Evolutionary conservation across 1,140 invertebrate genomes (phyloP).

Genomic region (Calliphora vicina): DNA sequence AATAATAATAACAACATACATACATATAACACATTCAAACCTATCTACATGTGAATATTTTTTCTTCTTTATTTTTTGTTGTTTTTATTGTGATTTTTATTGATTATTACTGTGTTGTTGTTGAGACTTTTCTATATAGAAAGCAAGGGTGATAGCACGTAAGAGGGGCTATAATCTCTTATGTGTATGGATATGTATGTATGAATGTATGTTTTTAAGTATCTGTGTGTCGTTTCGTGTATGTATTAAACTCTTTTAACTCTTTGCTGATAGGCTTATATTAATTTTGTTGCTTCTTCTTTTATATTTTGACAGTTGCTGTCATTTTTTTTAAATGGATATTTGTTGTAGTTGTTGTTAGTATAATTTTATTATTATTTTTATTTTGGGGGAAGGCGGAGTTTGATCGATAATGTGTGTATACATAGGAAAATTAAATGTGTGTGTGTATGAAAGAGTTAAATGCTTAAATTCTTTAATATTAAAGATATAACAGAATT

Average conservation of each 20-base stretch:
- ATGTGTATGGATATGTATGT: background rate
- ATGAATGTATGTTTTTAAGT: background rate
- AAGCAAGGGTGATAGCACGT: background rate
- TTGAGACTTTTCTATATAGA: no score
- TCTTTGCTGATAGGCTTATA: constrained; percentile 27
- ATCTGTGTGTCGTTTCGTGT: background rate
- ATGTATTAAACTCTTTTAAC: background rate
- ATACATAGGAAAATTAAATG: background rate
- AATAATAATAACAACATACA: background rate
- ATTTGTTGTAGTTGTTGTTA: background rate
- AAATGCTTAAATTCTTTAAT: background rate
- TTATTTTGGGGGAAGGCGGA: constrained; percentile 22
- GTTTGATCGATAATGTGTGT: constrained; percentile 29
- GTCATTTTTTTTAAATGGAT: background rate
- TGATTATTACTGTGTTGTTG: background rate
- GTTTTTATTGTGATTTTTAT: constrained; percentile 16
- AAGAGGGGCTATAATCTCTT: background rate
- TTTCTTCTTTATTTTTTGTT: no score
- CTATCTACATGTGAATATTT: no score
- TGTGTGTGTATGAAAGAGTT: constrained; percentile 11
- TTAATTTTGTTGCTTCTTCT: background rate
- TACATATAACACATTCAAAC: background rate
- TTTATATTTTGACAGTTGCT: constrained; percentile 14
- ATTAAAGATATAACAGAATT: no score
- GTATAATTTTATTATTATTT: background rate